Evolutionary conservation across 2,888 invertebrate genomes (phyloP).

Genomic region (Synanthedon vespiformis): DNA sequence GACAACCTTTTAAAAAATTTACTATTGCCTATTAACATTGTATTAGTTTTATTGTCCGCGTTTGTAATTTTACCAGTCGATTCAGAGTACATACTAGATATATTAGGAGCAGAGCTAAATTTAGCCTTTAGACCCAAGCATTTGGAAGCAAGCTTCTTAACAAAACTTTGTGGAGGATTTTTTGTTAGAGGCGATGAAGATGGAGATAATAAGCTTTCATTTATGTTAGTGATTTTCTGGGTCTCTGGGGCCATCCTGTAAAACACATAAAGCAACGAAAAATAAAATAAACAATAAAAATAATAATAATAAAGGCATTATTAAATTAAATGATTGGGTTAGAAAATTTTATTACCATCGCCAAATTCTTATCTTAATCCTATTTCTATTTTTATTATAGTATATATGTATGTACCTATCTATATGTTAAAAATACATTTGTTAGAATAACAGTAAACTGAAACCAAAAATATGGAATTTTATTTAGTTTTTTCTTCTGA

Average conservation of each 20-base stretch:
- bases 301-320: slow-evolving; percentile 10
- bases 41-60: slow-evolving; percentile 38
- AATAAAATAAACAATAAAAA: slow-evolving; percentile 19
- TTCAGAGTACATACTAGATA: slow-evolving; percentile 51
- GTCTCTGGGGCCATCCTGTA: slow-evolving; percentile 64
- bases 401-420: neutral
- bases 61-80: slow-evolving; percentile 42
- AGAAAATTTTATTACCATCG: slow-evolving; percentile 21
- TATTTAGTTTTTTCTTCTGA: too few relatives aligned
- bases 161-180: slow-evolving; percentile 58
- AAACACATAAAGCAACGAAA: slow-evolving; percentile 63
- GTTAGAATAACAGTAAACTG: too few relatives aligned
- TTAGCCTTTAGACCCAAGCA: slow-evolving; percentile 64
- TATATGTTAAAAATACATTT: neutral
- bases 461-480: too few relatives aligned
- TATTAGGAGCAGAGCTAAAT: slow-evolving; percentile 65
- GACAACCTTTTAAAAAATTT: slow-evolving; percentile 60
- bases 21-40: slow-evolving; percentile 57
- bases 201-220: slow-evolving; percentile 52
- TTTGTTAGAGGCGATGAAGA: slow-evolving; percentile 59
- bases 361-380: slow-evolving; percentile 10
- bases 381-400: neutral
- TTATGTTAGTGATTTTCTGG: slow-evolving; percentile 59
- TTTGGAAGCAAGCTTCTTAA: slow-evolving; percentile 66
- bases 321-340: slow-evolving; percentile 9